Evolutionary conservation across 2,888 invertebrate genomes (phyloP), one percentile per base, ranked within the genome.

Genomic region (Macrosiphum euphorbiae): DNA sequence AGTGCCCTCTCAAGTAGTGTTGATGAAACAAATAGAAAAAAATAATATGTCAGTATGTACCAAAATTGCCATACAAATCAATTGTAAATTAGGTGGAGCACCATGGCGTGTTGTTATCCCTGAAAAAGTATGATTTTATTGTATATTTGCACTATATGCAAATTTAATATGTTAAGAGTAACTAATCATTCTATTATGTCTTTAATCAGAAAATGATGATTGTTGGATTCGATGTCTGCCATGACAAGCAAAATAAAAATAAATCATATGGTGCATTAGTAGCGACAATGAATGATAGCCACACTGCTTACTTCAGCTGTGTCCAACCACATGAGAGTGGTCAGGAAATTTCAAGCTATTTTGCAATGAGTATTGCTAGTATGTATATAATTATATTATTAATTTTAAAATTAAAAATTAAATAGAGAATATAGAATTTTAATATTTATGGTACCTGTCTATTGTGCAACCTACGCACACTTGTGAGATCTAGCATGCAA

Each of bases 31-130:
- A 93, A 95, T 98, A 94, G 96, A 96, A 95, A 97, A 97, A 95
- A 96, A 96, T 8, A 96, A 97, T 0, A 97, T 98, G 97, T 98
- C 98, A 0, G 97, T 99, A 84, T 98, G 98, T 0, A 98, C 98
- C 0, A 99, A 99, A 96, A 97, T 99, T 0, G 98, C 98, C 0
- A 98, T 99, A 35, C 99, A 99, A 95, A 97, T 99, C 95, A 98
- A 98, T 95, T 98, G 98, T 95, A 99, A 99, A 95, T 96, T 99
- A 61, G 99, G 99, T 35, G 99, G 99, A 0, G 97, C 98, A 0
- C 98, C 99, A 0, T 99, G 99, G 99, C 96, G 97, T 1, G 96
- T 98, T 0, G 96, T 97, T 0, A 96, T 98, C 84, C 98, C 98
- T 0, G 94, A 97, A 0, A 95, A 95, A 7, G 96, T 95, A 94